Percentiles rank a stretch among this genome's conserved stretches.
These are phyloP conservation scores for Macrophya annulata DNA, from an alignment of 2,888 invertebrate genomes.

Conservation along the genomic window DNA sequence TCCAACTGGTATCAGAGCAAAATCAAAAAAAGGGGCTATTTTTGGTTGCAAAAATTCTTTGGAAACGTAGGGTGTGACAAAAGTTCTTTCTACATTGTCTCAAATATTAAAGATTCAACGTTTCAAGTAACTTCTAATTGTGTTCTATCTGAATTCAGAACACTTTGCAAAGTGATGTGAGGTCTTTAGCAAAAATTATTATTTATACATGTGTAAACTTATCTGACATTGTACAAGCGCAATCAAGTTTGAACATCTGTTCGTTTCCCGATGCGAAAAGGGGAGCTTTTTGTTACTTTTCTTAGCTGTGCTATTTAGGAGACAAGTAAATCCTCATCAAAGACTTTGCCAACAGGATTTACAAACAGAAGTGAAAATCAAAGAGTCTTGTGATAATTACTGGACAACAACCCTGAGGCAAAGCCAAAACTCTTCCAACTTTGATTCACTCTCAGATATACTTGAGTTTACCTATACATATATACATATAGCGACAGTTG, in stretches of 20 bases:
- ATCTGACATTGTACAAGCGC: too few relatives aligned
- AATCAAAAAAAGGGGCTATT: background rate
- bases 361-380: background rate
- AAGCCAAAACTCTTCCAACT: background rate
- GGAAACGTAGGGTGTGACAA: background rate
- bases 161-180: too few relatives aligned
- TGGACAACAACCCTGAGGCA: background rate
- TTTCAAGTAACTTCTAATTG: background rate
- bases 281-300: background rate
- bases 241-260: too few relatives aligned
- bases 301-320: background rate
- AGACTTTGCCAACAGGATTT: background rate
- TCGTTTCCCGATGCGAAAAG: background rate
- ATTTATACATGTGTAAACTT: too few relatives aligned
- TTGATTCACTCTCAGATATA: background rate
- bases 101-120: background rate
- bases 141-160: too few relatives aligned
- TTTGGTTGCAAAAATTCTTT: background rate
- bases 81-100: background rate
- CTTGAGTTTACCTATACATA: constrained; percentile 2
- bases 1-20: background rate
- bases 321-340: background rate
- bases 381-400: constrained; percentile 16
- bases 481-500: background rate
- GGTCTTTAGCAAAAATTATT: too few relatives aligned